phyloP scores from a whole-genome alignment of 2,113 vertebrate genomes.

The Puntigrus tetrazona region DNA sequence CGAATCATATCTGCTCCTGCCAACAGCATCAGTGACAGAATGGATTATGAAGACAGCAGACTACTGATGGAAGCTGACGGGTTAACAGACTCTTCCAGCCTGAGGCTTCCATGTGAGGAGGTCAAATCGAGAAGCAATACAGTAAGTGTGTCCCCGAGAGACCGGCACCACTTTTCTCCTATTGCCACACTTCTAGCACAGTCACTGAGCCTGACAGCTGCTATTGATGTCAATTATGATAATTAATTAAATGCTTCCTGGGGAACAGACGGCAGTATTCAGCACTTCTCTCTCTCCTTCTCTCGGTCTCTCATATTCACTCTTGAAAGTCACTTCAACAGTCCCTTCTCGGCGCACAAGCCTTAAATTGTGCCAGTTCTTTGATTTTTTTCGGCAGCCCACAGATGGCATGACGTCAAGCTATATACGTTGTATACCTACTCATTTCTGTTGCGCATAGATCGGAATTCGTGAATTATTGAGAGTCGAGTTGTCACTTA shows the following conservation, averaged over 20 bases:
- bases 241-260: conserved; percentile 45
- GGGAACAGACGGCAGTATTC: background rate
- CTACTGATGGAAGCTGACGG: background rate
- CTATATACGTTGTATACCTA: conserved; percentile 23
- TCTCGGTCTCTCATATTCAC: background rate
- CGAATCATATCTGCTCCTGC: background rate
- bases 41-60: background rate
- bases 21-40: background rate
- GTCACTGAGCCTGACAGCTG: conserved; percentile 43
- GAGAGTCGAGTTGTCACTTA: conserved; percentile 63
- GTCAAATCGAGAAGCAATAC: conserved; percentile 23
- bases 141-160: conserved; percentile 4
- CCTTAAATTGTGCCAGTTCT: background rate
- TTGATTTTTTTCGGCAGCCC: conserved; percentile 7
- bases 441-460: conserved; percentile 62
- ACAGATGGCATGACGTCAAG: conserved; percentile 12
- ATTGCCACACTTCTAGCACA: conserved; percentile 5
- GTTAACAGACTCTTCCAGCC: conserved; percentile 11
- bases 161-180: background rate
- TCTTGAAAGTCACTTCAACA: background rate
- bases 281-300: conserved; percentile 21
- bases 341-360: background rate
- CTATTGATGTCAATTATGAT: conserved; percentile 48
- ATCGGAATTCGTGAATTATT: conserved; percentile 70
- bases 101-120: background rate